These are phyloP conservation scores for Rhingia rostrata DNA, from an alignment of 2,888 invertebrate genomes.

Conservation along the genomic window DNA sequence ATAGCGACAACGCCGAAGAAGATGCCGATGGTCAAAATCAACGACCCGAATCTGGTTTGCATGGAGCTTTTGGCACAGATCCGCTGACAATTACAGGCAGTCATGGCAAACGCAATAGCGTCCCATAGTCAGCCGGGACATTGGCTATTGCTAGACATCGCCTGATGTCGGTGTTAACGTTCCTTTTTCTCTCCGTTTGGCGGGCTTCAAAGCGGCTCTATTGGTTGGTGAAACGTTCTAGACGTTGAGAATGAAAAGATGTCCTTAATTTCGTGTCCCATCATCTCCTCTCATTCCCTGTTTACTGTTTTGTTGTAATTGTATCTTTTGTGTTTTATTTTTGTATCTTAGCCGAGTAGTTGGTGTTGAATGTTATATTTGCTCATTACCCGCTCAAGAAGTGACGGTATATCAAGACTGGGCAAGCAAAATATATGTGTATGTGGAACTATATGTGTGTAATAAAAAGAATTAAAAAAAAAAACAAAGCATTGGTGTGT, in stretches of 20 bases:
- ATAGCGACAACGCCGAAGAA: slow-evolving; percentile 68
- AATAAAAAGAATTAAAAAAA: slow-evolving; percentile 17
- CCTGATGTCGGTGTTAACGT: slow-evolving; percentile 41
- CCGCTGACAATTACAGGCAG: slow-evolving; percentile 43
- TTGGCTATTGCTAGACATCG: slow-evolving; percentile 23
- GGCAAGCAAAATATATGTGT: slow-evolving; percentile 48
- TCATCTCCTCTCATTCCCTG: neutral
- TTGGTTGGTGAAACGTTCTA: slow-evolving; percentile 54
- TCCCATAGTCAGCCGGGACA: slow-evolving; percentile 53
- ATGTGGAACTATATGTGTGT: slow-evolving; percentile 60
- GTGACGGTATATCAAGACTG: slow-evolving; percentile 25
- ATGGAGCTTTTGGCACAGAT: slow-evolving; percentile 65
- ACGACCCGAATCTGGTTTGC: slow-evolving; percentile 58
- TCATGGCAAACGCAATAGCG: slow-evolving; percentile 60
- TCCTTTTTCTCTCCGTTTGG: slow-evolving; percentile 61
- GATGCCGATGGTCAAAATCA: slow-evolving; percentile 64
- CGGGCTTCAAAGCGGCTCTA: slow-evolving; percentile 50
- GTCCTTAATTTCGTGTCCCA: neutral
- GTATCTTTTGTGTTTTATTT: slow-evolving; percentile 27
- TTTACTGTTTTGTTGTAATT: slow-evolving; percentile 8
- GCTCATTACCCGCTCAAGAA: slow-evolving; percentile 27
- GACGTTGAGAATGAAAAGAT: slow-evolving; percentile 32
- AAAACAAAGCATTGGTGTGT: neutral
- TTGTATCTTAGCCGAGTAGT: slow-evolving; percentile 25
- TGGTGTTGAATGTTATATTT: slow-evolving; percentile 48